Evolutionary conservation across 1,140 invertebrate genomes (phyloP), one percentile per base, ranked within the genome.

Genomic region (Conopomorpha cramerella): DNA sequence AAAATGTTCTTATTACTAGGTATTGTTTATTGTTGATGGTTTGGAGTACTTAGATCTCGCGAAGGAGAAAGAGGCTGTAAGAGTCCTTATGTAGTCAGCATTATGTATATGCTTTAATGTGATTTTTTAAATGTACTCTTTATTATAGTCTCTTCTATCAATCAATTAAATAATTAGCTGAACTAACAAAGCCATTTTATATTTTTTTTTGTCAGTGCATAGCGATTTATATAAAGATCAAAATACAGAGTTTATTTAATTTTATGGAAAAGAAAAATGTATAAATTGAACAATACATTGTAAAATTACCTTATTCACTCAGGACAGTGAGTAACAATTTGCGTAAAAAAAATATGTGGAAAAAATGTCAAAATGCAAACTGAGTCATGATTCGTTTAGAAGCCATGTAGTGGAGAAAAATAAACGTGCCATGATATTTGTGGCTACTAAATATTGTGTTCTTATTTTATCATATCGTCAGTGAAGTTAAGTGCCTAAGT

Each of bases 371-470:
- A n/a, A n/a, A n/a, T n/a, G n/a, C 68, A 68, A 70, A 72, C 71
- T 63, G 63, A 76, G 71, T 74, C 72, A 77, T 62, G 73, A 74
- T 77, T 77, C 76, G 77, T 76, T 77, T 77, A 77, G 73, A 76
- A 65, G 63, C 77, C 77, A 79, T 79, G 77, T 79, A 79, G 77
- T 77, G 73, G 68, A 77, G 67, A 77, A 72, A 74, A 79, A 79
- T 77, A 78, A 79, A 77, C 74, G 77, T 79, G 77, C 77, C 77
- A 78, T 77, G 68, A 76, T 68, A 77, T 79, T 77, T 76, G 73
- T 79, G 71, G 73, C 68, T 76, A 76, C 42, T 37, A 45, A 25
- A 34, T n/a, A 13, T 31, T 37, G 27, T 41, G 35, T 61, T 57
- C 55, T 68, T 71, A 68, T 38, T 50, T 60, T 62, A 55, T 16